Conservation (phyloP, 2,888 invertebrate genomes). For the Sepioteuthis lessoniana region DNA sequence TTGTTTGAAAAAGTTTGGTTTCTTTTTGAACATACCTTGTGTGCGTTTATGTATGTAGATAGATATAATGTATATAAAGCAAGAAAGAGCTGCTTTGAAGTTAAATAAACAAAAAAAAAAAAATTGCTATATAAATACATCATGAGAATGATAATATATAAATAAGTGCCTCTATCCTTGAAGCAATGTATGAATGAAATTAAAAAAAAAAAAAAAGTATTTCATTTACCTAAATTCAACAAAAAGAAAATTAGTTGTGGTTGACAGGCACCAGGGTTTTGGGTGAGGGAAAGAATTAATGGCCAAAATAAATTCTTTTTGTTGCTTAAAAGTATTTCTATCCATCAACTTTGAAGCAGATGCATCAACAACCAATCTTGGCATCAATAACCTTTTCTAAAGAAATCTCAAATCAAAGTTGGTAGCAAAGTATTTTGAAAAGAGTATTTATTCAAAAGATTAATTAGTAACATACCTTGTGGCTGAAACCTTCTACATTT, state of each 20-base stretch:
- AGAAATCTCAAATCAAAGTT: not conserved
- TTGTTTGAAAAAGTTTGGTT: too few relatives aligned
- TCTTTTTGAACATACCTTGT: too few relatives aligned
- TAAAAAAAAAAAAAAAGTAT: not conserved
- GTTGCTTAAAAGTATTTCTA: not conserved
- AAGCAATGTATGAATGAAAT: not conserved
- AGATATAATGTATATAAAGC: not conserved
- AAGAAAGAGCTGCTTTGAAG: not conserved
- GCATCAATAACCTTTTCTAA: not conserved
- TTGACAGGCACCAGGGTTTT: not conserved
- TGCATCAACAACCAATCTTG: not conserved
- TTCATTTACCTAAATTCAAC: not conserved
- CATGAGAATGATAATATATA: not conserved
- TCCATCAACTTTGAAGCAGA: not conserved
- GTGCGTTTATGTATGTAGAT: too few relatives aligned
- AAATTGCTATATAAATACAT: not conserved
- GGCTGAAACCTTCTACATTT: constrained; percentile 46
- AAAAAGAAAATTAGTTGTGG: not conserved
- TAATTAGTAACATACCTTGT: not conserved
- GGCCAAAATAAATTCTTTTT: not conserved
- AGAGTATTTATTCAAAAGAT: not conserved
- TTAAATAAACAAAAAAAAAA: not conserved
- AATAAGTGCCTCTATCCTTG: not conserved
- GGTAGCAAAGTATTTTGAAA: not conserved
- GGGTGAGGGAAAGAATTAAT: not conserved